Base-by-base conservation (phyloP, 2,888 invertebrate species). In the Synanthedon myopaeformis region DNA sequence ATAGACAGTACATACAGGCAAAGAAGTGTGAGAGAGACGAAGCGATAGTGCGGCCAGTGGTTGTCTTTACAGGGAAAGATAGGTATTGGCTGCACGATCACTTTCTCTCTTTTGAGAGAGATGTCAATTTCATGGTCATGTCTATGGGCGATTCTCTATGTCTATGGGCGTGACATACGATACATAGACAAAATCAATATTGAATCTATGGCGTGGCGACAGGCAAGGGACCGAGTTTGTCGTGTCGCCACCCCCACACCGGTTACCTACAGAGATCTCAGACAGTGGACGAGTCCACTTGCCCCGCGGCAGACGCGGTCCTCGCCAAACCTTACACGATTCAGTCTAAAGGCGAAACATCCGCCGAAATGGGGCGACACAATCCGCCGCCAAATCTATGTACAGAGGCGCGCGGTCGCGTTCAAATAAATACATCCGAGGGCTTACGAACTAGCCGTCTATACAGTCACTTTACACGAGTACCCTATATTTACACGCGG, bases 391-490 rank as follows among this genome's bases (percentile, higher is more conserved):
- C 49, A 49, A n/a, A 51, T n/a, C 69, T 85, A 85, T 85, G 69
- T 86, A 87, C 86, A 85, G 67, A 56, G 79, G 80, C 79, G 74
- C 65, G 70, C 82, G 82, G 75, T 73, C 80, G 80, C 78, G 58
- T 72, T 70, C 71, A 72, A 83, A 86, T 87, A 86, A 86, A 87
- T 86, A 87, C 82, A 85, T 82, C 77, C 79, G 80, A 84, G 81
- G 70, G 70, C 79, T 85, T 84, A 86, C 61, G 35, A 74, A 60
- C 81, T 86, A 85, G 80, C 82, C 79, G 79, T 84, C 79, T 87
- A 85, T 86, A 86, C 85, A 86, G 84, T 86, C 85, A 85, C 80
- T 85, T 82, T 86, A 85, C 86, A 85, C 74, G 78, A 79, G 17
- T 78, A 75, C 72, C 70, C 82, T 87, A 85, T 85, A 86, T 87